These are phyloP conservation scores for Psix sp. DNA, from an alignment of 1,140 invertebrate species.

Conservation along the genomic window DNA sequence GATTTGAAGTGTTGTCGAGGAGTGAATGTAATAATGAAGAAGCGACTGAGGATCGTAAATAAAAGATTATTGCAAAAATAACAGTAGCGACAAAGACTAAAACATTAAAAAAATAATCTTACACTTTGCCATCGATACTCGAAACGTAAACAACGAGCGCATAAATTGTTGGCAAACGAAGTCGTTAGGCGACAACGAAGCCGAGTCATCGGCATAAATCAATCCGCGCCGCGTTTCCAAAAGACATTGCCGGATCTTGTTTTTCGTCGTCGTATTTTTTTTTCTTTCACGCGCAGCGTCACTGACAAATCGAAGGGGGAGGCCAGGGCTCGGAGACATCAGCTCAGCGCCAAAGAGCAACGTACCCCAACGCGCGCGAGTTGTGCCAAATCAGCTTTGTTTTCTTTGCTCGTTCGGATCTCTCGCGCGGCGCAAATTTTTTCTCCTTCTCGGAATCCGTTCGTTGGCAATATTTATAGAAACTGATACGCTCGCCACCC, in stretches of 20 bases:
- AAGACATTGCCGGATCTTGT: conserved; percentile 41
- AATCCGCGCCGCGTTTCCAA: conserved; percentile 48
- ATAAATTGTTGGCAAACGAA: conserved; percentile 14
- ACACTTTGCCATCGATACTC: background rate
- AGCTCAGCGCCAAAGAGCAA: conserved; percentile 51
- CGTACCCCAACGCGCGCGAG: conserved; percentile 40
- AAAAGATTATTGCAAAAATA: background rate
- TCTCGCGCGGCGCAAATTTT: conserved; percentile 57
- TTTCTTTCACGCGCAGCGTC: conserved; percentile 31
- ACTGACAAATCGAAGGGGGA: conserved; percentile 44
- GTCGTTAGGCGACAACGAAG: conserved; percentile 10
- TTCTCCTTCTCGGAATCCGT: conserved; percentile 58
- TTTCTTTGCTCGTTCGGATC: conserved; percentile 59
- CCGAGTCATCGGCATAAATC: conserved; percentile 60
- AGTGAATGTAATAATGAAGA: too few relatives aligned
- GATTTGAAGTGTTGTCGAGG: too few relatives aligned
- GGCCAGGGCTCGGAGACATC: conserved; percentile 19
- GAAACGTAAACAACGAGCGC: conserved; percentile 4
- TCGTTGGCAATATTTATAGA: conserved; percentile 65
- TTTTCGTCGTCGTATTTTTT: conserved; percentile 39
- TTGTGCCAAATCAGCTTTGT: conserved; percentile 55
- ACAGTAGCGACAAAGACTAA: background rate
- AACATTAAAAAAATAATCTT: background rate
- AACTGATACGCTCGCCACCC: conserved; percentile 55
- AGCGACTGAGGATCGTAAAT: too few relatives aligned